Base-by-base conservation (phyloP, 1,140 invertebrate species). In the Paraescarpia echinospica region DNA sequence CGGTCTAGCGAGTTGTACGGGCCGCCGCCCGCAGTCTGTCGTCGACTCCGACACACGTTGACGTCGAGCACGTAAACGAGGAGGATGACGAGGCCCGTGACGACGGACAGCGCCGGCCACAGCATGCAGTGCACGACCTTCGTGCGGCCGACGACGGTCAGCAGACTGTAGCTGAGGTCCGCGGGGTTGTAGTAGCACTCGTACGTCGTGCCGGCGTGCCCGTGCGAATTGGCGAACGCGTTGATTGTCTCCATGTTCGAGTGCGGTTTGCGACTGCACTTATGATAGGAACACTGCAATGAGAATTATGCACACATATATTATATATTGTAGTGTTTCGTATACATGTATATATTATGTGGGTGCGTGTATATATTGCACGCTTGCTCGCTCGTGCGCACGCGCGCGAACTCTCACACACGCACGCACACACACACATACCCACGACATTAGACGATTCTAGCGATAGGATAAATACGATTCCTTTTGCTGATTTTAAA, bases 281-380 rank as follows among this genome's bases (percentile, higher is more conserved):
- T 93, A 89, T 93, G 93, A 92, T 92, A 93, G 0, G 93, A 93
- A 92, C 93, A 93, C 93, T 93, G 89, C 31, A 93, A 90, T 33
- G 35, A 90, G 18, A 27, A 2, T 18, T 0, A 77, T 31, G 59
- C 59, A 77, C 59, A 77, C 22, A 27, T 22, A 77, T 18, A 77
- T 77, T 1, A 22, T n/a, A n/a, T n/a, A n/a, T 77, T 18, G 22
- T 77, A 77, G 6, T 22, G 12, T 77, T 77, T 77, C 2, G 2
- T 77, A 18, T 77, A 77, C 18, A 77, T 31, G 22, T 77, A 18
- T 31, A 31, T 77, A 77, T 77, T 48, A 14, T 5, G 14, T 48
- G 14, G 5, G 41, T 48, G 41, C 41, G 14, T 14, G 41, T 14
- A 48, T 14, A 8, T 14, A 48, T 14, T 8, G 41, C 41, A 48